These are phyloP conservation scores for Poeciliopsis infans DNA, from an alignment of 2,797 vertebrate species.

Conservation along the genomic window DNA sequence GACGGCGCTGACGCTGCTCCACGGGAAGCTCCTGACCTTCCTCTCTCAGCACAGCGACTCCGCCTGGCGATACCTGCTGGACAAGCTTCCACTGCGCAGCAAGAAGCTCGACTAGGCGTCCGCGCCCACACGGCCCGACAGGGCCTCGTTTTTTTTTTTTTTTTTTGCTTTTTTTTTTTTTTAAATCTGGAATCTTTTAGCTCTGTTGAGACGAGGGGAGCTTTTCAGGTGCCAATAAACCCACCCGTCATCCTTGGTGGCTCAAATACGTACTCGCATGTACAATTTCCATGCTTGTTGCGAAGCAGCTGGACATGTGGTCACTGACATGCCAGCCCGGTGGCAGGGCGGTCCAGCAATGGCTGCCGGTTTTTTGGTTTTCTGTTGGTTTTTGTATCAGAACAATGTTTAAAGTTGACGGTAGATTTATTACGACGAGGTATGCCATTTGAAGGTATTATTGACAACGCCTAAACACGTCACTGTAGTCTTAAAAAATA, in stretches of 20 bases:
- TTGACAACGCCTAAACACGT: too few relatives aligned
- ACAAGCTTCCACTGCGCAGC: conserved; percentile 85
- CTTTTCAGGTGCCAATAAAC: conserved; percentile 57
- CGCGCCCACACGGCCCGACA: not conserved
- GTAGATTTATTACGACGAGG: too few relatives aligned
- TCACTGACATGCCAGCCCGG: too few relatives aligned
- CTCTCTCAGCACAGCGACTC: conserved; percentile 85
- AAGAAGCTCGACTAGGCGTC: conserved; percentile 92
- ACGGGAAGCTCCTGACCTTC: conserved; percentile 92
- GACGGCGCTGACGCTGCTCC: conserved; percentile 93
- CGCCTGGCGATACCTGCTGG: conserved; percentile 82
- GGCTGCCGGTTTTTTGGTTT: too few relatives aligned
- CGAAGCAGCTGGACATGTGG: conserved; percentile 5
- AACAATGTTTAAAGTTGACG: too few relatives aligned
- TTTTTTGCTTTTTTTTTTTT: too few relatives aligned
- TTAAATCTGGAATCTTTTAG: conserved; percentile 48
- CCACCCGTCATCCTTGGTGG: conserved; percentile 46
- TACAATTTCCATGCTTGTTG: conserved; percentile 39
- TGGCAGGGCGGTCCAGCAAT: too few relatives aligned
- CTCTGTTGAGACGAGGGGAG: conserved; percentile 45
- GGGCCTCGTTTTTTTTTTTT: too few relatives aligned
- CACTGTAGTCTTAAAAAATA: too few relatives aligned
- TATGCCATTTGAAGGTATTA: too few relatives aligned
- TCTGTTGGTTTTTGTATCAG: too few relatives aligned
- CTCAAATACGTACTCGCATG: conserved; percentile 66